phyloP scores from a whole-genome alignment of 1,140 invertebrate species.

The Thaumetopoea pityocampa region DNA sequence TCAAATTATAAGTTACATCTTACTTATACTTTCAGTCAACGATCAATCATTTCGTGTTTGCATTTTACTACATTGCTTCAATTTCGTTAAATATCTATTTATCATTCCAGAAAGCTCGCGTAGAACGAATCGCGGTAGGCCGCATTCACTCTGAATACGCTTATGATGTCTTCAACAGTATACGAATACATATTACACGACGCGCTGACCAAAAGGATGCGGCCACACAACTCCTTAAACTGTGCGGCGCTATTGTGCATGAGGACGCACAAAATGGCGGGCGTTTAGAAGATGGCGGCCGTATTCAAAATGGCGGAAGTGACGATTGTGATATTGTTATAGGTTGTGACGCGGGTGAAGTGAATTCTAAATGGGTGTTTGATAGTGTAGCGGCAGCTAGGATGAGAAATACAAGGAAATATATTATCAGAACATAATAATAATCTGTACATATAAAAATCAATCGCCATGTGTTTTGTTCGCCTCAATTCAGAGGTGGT shows the following conservation, averaged over 20 bases:
- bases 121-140: constrained; percentile 42
- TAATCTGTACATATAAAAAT: too few species aligned
- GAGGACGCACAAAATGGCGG: constrained; percentile 24
- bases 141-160: constrained; percentile 39
- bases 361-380: constrained; percentile 59
- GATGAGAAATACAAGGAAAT: constrained; percentile 47
- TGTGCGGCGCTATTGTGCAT: constrained; percentile 44
- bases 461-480: too few species aligned
- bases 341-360: constrained; percentile 30
- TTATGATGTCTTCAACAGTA: constrained; percentile 48
- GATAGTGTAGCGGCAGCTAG: constrained; percentile 51
- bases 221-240: constrained; percentile 33
- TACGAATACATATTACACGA: constrained; percentile 29
- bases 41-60: too few species aligned
- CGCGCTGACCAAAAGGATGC: constrained; percentile 39
- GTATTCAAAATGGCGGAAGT: constrained; percentile 22
- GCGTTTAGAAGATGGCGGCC: not conserved
- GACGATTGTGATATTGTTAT: constrained; percentile 33
- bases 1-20: too few species aligned
- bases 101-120: constrained; percentile 52
- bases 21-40: too few species aligned
- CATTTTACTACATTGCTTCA: not conserved
- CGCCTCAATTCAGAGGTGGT: too few species aligned
- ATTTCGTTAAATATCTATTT: not conserved
- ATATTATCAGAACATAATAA: too few species aligned